These are phyloP conservation scores for Trilocha varians DNA, from an alignment of 2,888 invertebrate species.

Conservation along the genomic window DNA sequence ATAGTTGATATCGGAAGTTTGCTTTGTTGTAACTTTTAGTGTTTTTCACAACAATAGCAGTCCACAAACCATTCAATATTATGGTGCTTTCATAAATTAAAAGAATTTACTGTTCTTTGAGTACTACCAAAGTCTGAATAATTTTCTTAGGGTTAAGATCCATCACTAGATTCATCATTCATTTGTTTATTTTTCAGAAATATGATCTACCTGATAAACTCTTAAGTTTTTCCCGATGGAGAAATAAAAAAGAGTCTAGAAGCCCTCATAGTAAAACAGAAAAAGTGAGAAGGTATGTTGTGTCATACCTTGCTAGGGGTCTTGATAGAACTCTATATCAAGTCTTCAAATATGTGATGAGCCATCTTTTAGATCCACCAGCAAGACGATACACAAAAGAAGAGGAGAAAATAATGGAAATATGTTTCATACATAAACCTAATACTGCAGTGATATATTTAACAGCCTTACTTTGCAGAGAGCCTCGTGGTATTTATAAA, in stretches of 20 bases:
- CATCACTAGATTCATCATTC: background rate
- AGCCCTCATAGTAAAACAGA: slow-evolving; percentile 31
- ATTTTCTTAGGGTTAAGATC: too few relatives aligned
- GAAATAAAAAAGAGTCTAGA: slow-evolving; percentile 29
- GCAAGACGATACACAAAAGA: slow-evolving; percentile 32
- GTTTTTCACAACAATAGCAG: too few relatives aligned
- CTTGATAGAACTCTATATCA: slow-evolving; percentile 45
- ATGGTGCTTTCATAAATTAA: too few relatives aligned
- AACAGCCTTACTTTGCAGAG: slow-evolving; percentile 36
- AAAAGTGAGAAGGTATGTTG: slow-evolving; percentile 35
- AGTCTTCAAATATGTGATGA: slow-evolving; percentile 38
- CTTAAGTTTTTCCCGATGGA: slow-evolving; percentile 44
- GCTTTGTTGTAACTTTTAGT: too few relatives aligned
- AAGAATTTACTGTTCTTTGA: too few relatives aligned
- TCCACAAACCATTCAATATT: too few relatives aligned
- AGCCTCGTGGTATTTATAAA: slow-evolving; percentile 42
- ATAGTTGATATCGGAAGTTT: too few relatives aligned
- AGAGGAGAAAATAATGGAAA: slow-evolving; percentile 49
- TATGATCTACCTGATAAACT: slow-evolving; percentile 45
- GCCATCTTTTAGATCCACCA: slow-evolving; percentile 24
- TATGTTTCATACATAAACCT: slow-evolving; percentile 39
- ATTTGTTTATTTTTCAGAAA: slow-evolving; percentile 25
- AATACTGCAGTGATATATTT: slow-evolving; percentile 28
- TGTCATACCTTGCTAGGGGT: slow-evolving; percentile 43
- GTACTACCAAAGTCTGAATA: too few relatives aligned